Conservation (phyloP, 2,113 vertebrate genomes). For the Neogale vison region DNA sequence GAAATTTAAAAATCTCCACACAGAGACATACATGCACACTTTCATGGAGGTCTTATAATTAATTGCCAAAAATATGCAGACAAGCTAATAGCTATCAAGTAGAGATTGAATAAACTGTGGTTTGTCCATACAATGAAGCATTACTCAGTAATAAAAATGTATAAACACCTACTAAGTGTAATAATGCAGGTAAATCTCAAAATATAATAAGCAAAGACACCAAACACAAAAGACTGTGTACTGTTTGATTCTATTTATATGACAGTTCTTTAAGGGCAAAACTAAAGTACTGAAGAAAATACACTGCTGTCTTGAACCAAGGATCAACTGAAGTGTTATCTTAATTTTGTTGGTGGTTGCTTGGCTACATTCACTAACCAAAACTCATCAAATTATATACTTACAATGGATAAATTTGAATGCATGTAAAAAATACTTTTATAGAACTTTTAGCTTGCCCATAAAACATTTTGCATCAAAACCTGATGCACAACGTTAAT, state of each 20-base stretch:
- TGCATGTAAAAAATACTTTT: neutral
- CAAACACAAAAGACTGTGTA: neutral
- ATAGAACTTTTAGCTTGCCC: neutral
- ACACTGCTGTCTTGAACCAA: neutral
- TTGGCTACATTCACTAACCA: neutral
- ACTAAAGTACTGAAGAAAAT: neutral
- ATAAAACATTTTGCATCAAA: neutral
- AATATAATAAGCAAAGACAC: neutral
- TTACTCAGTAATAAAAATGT: neutral
- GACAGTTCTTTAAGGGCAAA: neutral
- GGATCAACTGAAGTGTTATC: neutral
- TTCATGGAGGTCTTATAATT: neutral
- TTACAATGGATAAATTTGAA: neutral
- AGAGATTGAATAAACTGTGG: neutral
- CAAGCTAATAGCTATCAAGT: neutral
- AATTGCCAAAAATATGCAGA: neutral
- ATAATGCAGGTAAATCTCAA: neutral
- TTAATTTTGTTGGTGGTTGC: neutral
- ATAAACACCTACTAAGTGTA: neutral
- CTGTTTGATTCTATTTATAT: neutral
- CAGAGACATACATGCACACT: neutral
- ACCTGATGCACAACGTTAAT: neutral
- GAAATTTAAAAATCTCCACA: neutral
- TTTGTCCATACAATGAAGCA: neutral
- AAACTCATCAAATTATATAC: neutral